phyloP scores from a whole-genome alignment of 2,113 vertebrate genomes.

The Bambusicola thoracicus region DNA sequence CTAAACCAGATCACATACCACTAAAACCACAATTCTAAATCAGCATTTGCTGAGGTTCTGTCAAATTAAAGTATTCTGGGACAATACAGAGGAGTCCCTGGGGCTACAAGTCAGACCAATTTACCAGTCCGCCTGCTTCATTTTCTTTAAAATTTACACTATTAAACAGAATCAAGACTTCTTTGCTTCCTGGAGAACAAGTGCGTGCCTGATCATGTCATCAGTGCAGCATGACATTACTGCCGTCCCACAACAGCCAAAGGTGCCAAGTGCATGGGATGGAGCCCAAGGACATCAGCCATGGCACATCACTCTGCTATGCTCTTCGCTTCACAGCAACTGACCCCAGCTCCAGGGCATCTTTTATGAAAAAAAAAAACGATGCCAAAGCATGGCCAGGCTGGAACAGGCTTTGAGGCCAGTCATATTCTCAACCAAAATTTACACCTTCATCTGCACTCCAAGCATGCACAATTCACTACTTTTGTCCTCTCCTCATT shows the following conservation, averaged over 20 bases:
- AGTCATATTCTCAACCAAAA: not conserved
- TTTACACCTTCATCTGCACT: not conserved
- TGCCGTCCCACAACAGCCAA: not conserved
- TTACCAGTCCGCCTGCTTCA: not conserved
- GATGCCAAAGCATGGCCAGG: not conserved
- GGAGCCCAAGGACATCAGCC: constrained; percentile 26
- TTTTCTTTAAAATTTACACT: not conserved
- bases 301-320: not conserved
- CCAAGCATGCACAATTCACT: not conserved
- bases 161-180: not conserved
- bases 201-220: not conserved
- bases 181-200: not conserved
- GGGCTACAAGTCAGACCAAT: not conserved
- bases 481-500: not conserved
- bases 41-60: not conserved
- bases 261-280: not conserved
- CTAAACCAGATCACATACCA: not conserved
- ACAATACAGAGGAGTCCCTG: not conserved
- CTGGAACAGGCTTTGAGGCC: not conserved
- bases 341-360: not conserved
- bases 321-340: constrained; percentile 14
- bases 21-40: not conserved
- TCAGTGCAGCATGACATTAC: not conserved
- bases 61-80: not conserved
- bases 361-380: constrained; percentile 27